phyloP scores from a whole-genome alignment of 2,888 invertebrate species.

The Nebria brevicollis region DNA sequence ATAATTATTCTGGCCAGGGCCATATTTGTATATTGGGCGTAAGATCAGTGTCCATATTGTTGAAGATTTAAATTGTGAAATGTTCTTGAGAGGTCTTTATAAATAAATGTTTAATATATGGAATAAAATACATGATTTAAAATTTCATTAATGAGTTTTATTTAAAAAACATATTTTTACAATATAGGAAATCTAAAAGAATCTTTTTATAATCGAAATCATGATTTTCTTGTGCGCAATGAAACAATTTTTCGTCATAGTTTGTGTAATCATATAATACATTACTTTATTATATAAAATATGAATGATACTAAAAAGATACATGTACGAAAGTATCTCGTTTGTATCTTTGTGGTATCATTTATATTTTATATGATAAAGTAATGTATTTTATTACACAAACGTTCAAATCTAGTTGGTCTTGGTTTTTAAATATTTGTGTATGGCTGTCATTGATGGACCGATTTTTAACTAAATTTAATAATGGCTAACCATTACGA shows the following conservation, averaged over 20 bases:
- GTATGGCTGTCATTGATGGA: neutral
- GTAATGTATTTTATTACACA: too few species aligned
- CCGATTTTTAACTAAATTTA: slow-evolving; percentile 4
- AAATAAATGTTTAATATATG: slow-evolving; percentile 46
- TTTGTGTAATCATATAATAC: too few species aligned
- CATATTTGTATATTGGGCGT: slow-evolving; percentile 2
- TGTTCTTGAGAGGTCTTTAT: slow-evolving; percentile 45
- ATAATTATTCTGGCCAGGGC: neutral
- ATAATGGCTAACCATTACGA: slow-evolving; percentile 90
- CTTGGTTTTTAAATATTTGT: slow-evolving; percentile 16
- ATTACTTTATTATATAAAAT: too few species aligned
- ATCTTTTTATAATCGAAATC: too few species aligned
- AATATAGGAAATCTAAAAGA: too few species aligned
- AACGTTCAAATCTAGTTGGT: neutral
- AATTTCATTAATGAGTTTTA: neutral
- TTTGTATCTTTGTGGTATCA: too few species aligned
- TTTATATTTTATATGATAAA: too few species aligned
- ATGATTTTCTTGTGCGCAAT: too few species aligned
- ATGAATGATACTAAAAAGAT: too few species aligned
- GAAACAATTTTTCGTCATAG: too few species aligned
- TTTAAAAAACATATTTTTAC: too few species aligned
- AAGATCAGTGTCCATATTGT: slow-evolving; percentile 24
- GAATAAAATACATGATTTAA: slow-evolving; percentile 8
- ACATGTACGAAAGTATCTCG: too few species aligned
- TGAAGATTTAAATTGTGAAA: slow-evolving; percentile 37